Percentiles rank a stretch among this genome's conserved stretches.
Evolutionary conservation across 1,140 invertebrate genomes (phyloP).

Genomic region (Penaeus indicus): DNA sequence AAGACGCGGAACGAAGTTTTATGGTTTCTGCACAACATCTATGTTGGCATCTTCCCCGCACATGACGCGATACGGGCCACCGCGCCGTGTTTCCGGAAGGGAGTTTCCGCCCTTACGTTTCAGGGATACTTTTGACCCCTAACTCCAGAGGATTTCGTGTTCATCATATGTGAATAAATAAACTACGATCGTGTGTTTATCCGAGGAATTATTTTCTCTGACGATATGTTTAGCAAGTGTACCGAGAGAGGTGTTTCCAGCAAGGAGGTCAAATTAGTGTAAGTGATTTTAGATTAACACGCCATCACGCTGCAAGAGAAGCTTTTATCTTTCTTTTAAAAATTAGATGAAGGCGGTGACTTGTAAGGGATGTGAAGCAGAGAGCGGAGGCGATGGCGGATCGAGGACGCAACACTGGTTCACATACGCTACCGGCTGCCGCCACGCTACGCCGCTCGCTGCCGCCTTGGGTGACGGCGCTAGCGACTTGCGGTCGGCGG

Average conservation of each 20-base stretch:
- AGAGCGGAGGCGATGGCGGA: too few species aligned
- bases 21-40: conserved; percentile 59
- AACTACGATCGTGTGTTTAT: conserved; percentile 49
- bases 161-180: conserved; percentile 59
- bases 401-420: too few species aligned
- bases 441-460: too few species aligned
- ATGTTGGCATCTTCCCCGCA: conserved; percentile 24
- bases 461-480: too few species aligned
- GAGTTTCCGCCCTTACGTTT: conserved; percentile 7
- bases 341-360: too few species aligned
- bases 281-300: too few species aligned
- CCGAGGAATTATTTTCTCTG: conserved; percentile 55
- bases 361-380: too few species aligned
- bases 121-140: neutral
- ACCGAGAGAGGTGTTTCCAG: neutral
- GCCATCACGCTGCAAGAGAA: too few species aligned
- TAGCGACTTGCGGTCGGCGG: too few species aligned
- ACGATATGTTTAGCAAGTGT: conserved; percentile 50
- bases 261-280: too few species aligned
- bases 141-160: conserved; percentile 16
- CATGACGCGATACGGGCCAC: neutral
- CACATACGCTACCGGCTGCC: too few species aligned
- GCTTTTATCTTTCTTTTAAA: too few species aligned
- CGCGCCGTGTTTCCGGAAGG: neutral
- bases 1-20: conserved; percentile 56